Evolutionary conservation across 2,113 vertebrate species (phyloP).

Genomic region (Gymnocephalus cernua): DNA sequence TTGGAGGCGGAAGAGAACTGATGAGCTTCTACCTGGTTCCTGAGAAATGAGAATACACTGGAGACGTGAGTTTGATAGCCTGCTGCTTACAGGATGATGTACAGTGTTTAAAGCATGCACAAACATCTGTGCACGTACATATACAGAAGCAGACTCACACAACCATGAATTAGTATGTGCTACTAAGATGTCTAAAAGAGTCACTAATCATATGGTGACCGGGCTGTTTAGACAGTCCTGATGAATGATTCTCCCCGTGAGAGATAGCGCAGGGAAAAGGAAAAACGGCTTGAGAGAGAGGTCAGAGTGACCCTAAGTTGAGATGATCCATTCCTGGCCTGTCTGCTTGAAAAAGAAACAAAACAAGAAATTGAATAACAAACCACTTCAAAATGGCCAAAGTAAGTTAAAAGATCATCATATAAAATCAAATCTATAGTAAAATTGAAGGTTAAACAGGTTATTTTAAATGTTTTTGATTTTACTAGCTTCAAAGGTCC

Average conservation of each 20-base stretch:
- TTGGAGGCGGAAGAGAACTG: slow-evolving; percentile 2
- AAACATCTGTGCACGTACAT: slow-evolving; percentile 5
- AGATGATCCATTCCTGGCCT: slow-evolving; percentile 34
- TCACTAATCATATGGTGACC: slow-evolving; percentile 51
- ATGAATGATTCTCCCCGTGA: slow-evolving; percentile 59
- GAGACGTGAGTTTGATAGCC: slow-evolving; percentile 29
- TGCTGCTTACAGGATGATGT: slow-evolving; percentile 46
- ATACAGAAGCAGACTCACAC: slow-evolving; percentile 17
- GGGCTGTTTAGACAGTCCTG: slow-evolving; percentile 52
- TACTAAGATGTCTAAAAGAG: slow-evolving; percentile 30
- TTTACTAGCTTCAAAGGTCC: neutral
- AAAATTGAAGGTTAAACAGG: neutral
- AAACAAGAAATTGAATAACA: neutral
- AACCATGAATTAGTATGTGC: slow-evolving; percentile 34
- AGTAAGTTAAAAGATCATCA: neutral
- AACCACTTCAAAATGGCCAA: neutral
- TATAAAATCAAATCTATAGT: neutral
- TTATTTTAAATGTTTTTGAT: neutral
- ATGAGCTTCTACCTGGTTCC: slow-evolving; percentile 21
- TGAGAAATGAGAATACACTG: slow-evolving; percentile 24
- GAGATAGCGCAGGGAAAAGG: slow-evolving; percentile 41
- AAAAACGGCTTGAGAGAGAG: slow-evolving; percentile 10
- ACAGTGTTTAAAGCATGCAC: slow-evolving; percentile 39
- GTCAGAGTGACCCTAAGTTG: slow-evolving; percentile 45
- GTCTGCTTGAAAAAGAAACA: neutral